These are phyloP conservation scores for Zhengitettix transpicula DNA, from an alignment of 2,888 invertebrate species.

Conservation along the genomic window DNA sequence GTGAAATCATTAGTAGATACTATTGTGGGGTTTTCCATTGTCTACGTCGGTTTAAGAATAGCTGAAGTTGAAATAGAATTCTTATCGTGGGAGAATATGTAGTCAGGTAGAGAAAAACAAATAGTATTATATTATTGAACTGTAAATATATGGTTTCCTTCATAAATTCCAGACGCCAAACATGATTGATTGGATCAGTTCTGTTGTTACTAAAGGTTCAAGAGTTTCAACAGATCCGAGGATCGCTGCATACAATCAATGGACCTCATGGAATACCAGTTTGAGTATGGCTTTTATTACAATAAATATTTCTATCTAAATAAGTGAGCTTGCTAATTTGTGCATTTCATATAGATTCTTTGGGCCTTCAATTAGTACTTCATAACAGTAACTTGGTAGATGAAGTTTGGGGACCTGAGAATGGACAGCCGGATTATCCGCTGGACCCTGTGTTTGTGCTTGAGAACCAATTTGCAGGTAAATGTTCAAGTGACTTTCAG, in stretches of 20 bases:
- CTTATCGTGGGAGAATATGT: no score
- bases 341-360: conserved; percentile 9
- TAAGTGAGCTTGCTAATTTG: neutral
- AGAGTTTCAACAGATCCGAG: conserved; percentile 18
- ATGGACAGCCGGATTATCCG: conserved; percentile 22
- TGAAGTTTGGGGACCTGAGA: conserved; percentile 21
- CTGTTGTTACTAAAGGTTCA: conserved; percentile 14
- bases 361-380: conserved; percentile 15
- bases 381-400: conserved; percentile 23
- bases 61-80: no score
- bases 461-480: conserved; percentile 20
- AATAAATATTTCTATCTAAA: neutral
- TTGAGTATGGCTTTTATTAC: conserved; percentile 5
- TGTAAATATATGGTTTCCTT: neutral
- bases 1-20: no score
- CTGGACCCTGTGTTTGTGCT: conserved; percentile 22
- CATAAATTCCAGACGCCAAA: conserved; percentile 13
- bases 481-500: neutral
- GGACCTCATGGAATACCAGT: conserved; percentile 13
- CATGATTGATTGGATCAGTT: conserved; percentile 16
- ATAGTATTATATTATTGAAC: no score
- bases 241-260: conserved; percentile 16
- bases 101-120: no score
- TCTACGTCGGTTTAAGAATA: no score
- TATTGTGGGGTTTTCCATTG: no score